Evolutionary conservation across 2,113 vertebrate genomes (phyloP).

Genomic region (Nothocercus nigrocapillus): DNA sequence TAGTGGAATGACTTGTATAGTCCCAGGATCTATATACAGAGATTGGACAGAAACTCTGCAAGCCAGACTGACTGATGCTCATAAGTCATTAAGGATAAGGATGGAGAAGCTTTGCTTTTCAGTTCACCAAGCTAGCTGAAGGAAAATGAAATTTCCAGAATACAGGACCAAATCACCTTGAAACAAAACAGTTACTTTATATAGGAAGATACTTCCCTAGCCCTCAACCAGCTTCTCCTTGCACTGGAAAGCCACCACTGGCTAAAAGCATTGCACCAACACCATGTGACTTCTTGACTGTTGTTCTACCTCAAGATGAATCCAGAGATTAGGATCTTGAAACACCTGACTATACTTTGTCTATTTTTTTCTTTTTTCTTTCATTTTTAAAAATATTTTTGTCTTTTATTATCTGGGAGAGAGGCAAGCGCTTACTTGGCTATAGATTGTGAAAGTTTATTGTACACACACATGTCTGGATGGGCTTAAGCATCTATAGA

Average conservation of each 20-base stretch:
- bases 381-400: not conserved
- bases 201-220: not conserved
- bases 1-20: not conserved
- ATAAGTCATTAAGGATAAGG: slow-evolving; percentile 9
- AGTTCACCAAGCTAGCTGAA: not conserved
- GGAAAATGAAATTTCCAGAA: slow-evolving; percentile 19
- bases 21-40: not conserved
- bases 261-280: not conserved
- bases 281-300: not conserved
- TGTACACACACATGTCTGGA: not conserved
- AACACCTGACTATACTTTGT: not conserved
- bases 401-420: not conserved
- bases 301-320: not conserved
- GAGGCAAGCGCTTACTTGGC: not conserved
- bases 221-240: not conserved
- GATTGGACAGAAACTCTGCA: not conserved
- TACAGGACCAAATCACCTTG: not conserved
- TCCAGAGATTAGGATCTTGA: not conserved
- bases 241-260: not conserved
- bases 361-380: not conserved
- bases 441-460: not conserved
- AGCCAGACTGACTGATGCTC: not conserved
- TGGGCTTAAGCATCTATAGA: not conserved
- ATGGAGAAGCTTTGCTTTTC: slow-evolving; percentile 7
- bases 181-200: not conserved